Evolutionary conservation across 2,888 invertebrate species (phyloP), one percentile per base, ranked within the genome.

Genomic region (Chrysodeixis includens): DNA sequence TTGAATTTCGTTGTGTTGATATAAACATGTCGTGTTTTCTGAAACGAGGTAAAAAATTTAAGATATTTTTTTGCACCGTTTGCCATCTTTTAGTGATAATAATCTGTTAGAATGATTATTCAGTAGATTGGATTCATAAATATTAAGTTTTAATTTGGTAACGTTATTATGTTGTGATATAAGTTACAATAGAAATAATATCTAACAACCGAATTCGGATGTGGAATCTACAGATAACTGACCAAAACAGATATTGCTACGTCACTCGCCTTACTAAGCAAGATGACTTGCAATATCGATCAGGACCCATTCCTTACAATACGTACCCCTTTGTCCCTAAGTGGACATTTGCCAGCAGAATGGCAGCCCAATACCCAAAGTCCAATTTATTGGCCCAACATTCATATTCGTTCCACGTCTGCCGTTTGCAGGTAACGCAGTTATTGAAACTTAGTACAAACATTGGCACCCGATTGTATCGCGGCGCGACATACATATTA

Each of bases 401-500:
- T 58, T 67, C 52, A 66, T 51, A 69, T 70, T 62, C 65, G 40
- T 64, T 62, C 51, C 60, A 55, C 51, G 58, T 61, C 66, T 71
- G 49, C 59, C 58, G 67, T 73, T 71, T 62, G 56, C 70, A 52
- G 61, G 71, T 69, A 62, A 49, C 46, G 64, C 56, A 72, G 62
- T 72, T 79, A 84, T 85, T 82, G 85, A 85, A 89, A 89, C 87
- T 89, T 85, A 71, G 76, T 78, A 74, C 88, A 87, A 88, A 87
- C 84, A 86, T 86, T 82, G 83, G 82, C 81, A 77, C 80, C 81
- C 82, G 84, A 89, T 88, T 88, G 88, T 91, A 85, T 88, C 83
- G 83, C 78, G 83, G 83, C 82, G 80, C 81, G 69, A 82, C 85
- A 88, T 92, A 88, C 89, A 91, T 92, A 92, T 92, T 92, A 91